Evolutionary conservation across 1,140 invertebrate species (phyloP).

Genomic region (Macrosteles quadrilineatus): DNA sequence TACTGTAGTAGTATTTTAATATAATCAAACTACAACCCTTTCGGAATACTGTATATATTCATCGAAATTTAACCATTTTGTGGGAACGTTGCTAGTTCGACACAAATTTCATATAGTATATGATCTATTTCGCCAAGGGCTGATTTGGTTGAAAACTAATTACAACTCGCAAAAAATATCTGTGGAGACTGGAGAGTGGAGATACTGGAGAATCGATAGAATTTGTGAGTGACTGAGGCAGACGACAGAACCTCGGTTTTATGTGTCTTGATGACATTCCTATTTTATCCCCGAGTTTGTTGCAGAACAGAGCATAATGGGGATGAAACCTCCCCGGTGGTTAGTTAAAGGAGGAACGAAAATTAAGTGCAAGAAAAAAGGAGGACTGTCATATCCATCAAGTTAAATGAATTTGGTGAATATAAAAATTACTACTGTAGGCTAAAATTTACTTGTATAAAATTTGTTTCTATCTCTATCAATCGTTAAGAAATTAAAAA

Average conservation of each 20-base stretch:
- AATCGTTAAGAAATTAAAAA: too few relatives aligned
- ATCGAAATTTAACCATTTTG: too few relatives aligned
- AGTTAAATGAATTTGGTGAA: constrained; percentile 34
- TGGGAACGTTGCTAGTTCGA: too few relatives aligned
- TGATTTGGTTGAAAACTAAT: neutral
- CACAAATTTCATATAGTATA: neutral
- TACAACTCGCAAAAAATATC: neutral
- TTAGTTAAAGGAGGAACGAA: constrained; percentile 29
- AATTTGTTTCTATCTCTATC: too few relatives aligned
- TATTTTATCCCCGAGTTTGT: constrained; percentile 21
- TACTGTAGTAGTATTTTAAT: too few relatives aligned
- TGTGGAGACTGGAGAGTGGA: neutral
- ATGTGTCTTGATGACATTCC: constrained; percentile 27
- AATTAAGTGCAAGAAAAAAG: constrained; percentile 32
- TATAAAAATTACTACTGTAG: too few relatives aligned
- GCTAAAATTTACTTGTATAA: too few relatives aligned
- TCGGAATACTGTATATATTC: too few relatives aligned
- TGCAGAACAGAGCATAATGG: constrained; percentile 31
- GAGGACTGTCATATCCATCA: constrained; percentile 26
- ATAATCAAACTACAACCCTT: too few relatives aligned
- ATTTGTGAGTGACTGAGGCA: neutral
- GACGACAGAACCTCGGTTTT: neutral
- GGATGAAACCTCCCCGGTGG: constrained; percentile 29
- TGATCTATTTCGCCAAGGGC: neutral
- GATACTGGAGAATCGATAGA: constrained; percentile 1